Conservation (phyloP, 2,888 invertebrate genomes). For the Lobophora halterata region DNA sequence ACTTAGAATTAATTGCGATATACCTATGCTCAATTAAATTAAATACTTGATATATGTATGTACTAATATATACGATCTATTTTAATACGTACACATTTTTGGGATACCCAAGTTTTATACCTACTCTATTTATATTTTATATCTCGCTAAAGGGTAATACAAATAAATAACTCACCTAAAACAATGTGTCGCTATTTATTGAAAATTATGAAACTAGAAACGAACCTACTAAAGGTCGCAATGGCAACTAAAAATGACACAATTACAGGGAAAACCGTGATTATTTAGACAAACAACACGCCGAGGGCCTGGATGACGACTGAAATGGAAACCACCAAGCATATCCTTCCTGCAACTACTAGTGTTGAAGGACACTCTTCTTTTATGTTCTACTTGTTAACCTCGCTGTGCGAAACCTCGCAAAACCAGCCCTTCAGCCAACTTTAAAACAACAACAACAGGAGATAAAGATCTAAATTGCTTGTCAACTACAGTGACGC, state of each 20-base stretch:
- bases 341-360: constrained; percentile 61
- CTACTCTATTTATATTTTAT: too few species aligned
- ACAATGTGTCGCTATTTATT: constrained; percentile 6
- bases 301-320: constrained; percentile 48
- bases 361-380: constrained; percentile 68
- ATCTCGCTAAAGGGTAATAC: too few species aligned
- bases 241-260: constrained; percentile 24
- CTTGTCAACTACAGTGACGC: constrained; percentile 36
- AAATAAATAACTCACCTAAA: constrained; percentile 6
- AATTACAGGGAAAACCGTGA: constrained; percentile 34
- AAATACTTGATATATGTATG: too few species aligned
- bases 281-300: constrained; percentile 47
- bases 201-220: constrained; percentile 9
- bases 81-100: too few species aligned
- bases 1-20: not conserved
- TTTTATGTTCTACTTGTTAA: constrained; percentile 70
- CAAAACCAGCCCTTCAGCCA: constrained; percentile 6
- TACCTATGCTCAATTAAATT: too few species aligned
- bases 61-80: too few species aligned
- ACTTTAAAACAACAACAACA: constrained; percentile 12
- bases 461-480: constrained; percentile 42
- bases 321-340: constrained; percentile 64
- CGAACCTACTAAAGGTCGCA: constrained; percentile 18
- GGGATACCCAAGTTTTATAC: too few species aligned
- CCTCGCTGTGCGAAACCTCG: constrained; percentile 54